These are phyloP conservation scores for Timandra comae DNA, from an alignment of 2,888 invertebrate genomes.

Conservation along the genomic window DNA sequence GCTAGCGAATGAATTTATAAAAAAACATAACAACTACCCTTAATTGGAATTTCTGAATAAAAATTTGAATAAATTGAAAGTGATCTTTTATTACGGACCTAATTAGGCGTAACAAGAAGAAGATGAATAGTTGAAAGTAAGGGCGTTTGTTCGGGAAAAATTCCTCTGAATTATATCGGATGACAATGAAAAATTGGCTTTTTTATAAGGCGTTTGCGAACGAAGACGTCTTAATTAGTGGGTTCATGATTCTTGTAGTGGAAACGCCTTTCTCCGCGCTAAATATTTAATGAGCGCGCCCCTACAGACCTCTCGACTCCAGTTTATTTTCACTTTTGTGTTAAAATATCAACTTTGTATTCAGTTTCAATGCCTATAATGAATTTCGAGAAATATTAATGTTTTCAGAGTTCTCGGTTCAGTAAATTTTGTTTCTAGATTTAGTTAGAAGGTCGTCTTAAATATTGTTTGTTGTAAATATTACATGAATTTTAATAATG, in stretches of 20 bases:
- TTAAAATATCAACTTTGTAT: neutral
- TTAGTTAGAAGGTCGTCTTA: no score
- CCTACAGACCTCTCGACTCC: no score
- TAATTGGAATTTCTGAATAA: constrained; percentile 66
- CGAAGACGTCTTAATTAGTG: constrained; percentile 19
- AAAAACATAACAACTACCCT: constrained; percentile 43
- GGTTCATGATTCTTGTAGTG: constrained; percentile 5
- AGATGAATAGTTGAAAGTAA: constrained; percentile 4
- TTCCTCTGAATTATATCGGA: constrained; percentile 23
- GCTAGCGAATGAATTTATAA: constrained; percentile 66
- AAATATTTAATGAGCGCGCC: constrained; percentile 5
- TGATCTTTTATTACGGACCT: constrained; percentile 29
- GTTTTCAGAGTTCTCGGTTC: no score
- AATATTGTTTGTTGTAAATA: no score
- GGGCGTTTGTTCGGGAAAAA: constrained; percentile 13
- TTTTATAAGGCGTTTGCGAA: constrained; percentile 14
- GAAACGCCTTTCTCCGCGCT: neutral
- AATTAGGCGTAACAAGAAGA: constrained; percentile 8
- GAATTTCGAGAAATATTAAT: no score
- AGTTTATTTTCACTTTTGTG: no score
- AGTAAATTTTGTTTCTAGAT: no score
- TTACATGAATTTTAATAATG: no score
- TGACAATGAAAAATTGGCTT: constrained; percentile 34
- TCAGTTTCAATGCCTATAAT: no score
- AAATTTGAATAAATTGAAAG: constrained; percentile 35